Conservation (phyloP, 2,113 vertebrate species). For the Oriolus oriolus region DNA sequence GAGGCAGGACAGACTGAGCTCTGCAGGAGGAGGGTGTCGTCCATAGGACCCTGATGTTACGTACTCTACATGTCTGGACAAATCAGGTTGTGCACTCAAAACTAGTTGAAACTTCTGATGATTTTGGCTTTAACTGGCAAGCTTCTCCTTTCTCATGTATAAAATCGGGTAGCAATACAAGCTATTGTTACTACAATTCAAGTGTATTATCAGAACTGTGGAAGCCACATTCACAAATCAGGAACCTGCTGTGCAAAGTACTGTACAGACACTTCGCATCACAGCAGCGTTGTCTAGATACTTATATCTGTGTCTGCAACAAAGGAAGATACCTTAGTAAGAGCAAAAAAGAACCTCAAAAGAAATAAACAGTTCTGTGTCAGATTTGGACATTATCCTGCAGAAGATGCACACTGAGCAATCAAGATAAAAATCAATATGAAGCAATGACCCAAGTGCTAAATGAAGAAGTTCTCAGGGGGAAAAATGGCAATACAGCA, state of each 20-base stretch:
- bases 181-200: background rate
- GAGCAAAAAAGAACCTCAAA: background rate
- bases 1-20: background rate
- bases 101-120: background rate
- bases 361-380: background rate
- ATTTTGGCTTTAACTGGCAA: background rate
- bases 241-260: background rate
- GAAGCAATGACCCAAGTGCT: background rate
- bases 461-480: background rate
- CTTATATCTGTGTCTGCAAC: background rate
- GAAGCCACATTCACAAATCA: background rate
- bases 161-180: background rate
- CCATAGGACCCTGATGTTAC: background rate
- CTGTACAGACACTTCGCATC: background rate
- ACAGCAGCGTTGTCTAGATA: background rate
- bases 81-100: background rate
- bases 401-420: background rate
- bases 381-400: background rate
- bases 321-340: background rate
- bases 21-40: background rate
- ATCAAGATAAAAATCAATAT: background rate
- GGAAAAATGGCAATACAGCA: background rate
- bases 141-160: background rate
- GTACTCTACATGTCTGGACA: accelerated
- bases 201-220: conserved; percentile 14